Evolutionary conservation across 2,888 invertebrate species (phyloP).

Genomic region (Heliconius aoede): DNA sequence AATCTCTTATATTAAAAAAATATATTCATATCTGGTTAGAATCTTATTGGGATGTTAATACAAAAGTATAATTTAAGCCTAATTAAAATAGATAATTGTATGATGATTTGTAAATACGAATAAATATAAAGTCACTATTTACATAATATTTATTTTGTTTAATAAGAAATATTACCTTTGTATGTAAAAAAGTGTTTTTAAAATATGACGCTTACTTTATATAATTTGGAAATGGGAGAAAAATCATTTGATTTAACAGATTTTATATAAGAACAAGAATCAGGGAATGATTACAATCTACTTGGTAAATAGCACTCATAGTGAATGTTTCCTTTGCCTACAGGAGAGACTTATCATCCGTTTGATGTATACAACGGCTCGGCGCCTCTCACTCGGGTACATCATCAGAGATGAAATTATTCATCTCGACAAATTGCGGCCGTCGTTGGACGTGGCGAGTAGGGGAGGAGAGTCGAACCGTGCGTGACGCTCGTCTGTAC

Average conservation of each 20-base stretch:
- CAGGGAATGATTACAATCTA: background rate
- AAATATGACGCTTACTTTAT: background rate
- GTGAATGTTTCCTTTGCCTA: background rate
- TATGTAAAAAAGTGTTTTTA: background rate
- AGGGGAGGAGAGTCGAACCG: constrained; percentile 53
- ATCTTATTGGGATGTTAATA: background rate
- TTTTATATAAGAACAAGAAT: background rate
- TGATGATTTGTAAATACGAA: no score
- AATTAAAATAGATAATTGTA: background rate
- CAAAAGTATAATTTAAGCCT: background rate
- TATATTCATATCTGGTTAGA: background rate
- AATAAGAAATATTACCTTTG: no score
- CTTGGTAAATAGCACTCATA: background rate
- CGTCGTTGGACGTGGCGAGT: constrained; percentile 41
- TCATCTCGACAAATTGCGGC: constrained; percentile 42
- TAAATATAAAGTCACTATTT: no score
- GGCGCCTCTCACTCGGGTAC: constrained; percentile 22
- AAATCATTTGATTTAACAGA: background rate
- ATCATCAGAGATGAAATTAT: constrained; percentile 36
- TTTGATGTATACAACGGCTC: constrained; percentile 23
- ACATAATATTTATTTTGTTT: no score
- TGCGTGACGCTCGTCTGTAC: constrained; percentile 54
- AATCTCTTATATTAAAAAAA: background rate
- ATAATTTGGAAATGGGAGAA: background rate
- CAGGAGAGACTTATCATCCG: background rate